Conservation (phyloP, 92 coral and sea anemone species). For the Palythoa grandis region DNA sequence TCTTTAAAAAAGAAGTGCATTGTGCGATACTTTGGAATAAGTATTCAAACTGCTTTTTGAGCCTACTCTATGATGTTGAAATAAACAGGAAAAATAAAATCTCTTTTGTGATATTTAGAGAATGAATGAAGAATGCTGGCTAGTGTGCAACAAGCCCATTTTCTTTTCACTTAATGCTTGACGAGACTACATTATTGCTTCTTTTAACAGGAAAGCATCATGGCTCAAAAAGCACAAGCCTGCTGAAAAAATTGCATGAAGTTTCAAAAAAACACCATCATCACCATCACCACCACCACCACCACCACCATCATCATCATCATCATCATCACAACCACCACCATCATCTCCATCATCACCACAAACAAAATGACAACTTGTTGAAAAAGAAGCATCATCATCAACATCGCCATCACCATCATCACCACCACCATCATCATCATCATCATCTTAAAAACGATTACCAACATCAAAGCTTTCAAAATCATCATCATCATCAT, state of each 20-base stretch:
- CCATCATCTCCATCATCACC: conserved; percentile 1
- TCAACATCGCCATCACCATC: conserved; percentile 27
- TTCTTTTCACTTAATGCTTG: neutral
- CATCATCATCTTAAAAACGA: conserved; percentile 2
- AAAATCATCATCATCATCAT: conserved; percentile 12
- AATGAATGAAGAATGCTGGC: too few relatives aligned
- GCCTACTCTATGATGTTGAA: too few relatives aligned
- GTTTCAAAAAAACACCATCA: conserved; percentile 13
- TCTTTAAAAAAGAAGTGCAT: too few relatives aligned
- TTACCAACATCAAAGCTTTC: neutral
- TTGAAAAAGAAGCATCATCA: conserved; percentile 29
- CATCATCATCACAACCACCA: conserved; percentile 13
- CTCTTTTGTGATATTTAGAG: too few relatives aligned
- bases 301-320: conserved; percentile 25
- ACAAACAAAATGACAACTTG: neutral
- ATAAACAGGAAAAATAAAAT: too few relatives aligned
- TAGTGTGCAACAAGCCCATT: neutral
- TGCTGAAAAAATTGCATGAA: conserved; percentile 29
- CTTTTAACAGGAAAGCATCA: conserved; percentile 32
- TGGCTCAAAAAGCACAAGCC: conserved; percentile 17
- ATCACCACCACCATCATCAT: conserved; percentile 19
- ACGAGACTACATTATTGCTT: neutral
- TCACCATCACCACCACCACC: conserved; percentile 32
- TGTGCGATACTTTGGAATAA: too few relatives aligned
- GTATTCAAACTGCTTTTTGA: too few relatives aligned